Evolutionary conservation across 2,888 invertebrate species (phyloP), one percentile per base, ranked within the genome.

Genomic region (Thera britannica): DNA sequence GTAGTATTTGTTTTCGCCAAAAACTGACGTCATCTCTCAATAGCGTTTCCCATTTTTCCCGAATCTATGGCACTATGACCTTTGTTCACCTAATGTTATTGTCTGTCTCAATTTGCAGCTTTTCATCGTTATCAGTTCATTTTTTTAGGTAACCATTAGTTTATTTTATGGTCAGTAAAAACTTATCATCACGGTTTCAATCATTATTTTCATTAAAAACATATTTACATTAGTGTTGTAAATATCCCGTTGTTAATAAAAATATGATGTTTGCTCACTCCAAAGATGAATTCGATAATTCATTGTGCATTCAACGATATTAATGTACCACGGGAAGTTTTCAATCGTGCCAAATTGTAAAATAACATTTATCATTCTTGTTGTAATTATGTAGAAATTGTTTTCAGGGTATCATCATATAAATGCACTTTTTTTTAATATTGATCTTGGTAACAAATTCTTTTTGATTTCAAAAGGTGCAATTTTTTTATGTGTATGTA

Each of bases 291-390:
- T 78, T 76, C 78, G 34, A 73, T 75, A 77, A 70, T 75, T 79
- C 75, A 79, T 78, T 80, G 77, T 74, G 77, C 79, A 76, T 78
- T 77, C 65, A 64, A 75, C 58, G 67, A 65, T 68, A 71, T 69
- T 63, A 23, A 64, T 65, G 57, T 70, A 70, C 68, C 75, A 72
- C 76, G 75, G 70, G 67, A 81, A 81, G 80, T 79, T 83, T 82
- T 82, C 70, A 80, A 81, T 68, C 77, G 90, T 90, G 90, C 90
- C 90, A 90, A 90, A 90, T 79, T 88, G 84, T 88, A 86, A 82
- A 81, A 81, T 56, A 60, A 51, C 49, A 35, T 8, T 38, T 55
- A 59, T 62, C 5, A 65, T 51, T 57, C 44, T 36, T 61, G 60
- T 60, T 55, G 48, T 56, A 61, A 59, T 58, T 67, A 61, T 70